phyloP scores from a whole-genome alignment of 2,888 invertebrate genomes.

The Spilarctia lutea region DNA sequence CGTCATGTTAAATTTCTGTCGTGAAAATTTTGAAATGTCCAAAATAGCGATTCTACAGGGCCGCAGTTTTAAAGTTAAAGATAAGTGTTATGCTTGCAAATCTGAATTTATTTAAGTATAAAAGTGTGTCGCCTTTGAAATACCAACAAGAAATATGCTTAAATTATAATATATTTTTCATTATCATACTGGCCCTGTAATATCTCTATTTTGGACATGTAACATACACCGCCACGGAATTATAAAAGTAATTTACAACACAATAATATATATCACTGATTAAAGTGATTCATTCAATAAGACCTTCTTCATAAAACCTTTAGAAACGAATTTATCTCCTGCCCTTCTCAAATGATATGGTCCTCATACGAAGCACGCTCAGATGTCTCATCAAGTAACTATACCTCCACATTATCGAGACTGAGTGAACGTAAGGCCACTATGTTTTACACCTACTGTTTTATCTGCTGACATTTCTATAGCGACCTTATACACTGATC shows the following conservation, averaged over 20 bases:
- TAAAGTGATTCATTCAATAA: background rate
- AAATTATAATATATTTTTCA: too few species aligned
- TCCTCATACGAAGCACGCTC: conserved; percentile 1
- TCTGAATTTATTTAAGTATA: too few species aligned
- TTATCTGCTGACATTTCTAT: conserved; percentile 40
- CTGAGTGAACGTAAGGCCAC: conserved; percentile 68
- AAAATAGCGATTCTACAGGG: too few species aligned
- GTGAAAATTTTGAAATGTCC: too few species aligned
- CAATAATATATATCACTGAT: background rate
- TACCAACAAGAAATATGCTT: too few species aligned
- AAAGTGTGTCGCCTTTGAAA: too few species aligned
- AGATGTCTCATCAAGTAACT: conserved; percentile 40
- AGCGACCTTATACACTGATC: conserved; percentile 30
- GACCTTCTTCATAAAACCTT: background rate
- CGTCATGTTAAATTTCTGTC: background rate
- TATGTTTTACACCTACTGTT: conserved; percentile 44
- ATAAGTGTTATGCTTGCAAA: too few species aligned
- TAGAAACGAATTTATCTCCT: background rate
- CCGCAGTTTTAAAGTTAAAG: too few species aligned
- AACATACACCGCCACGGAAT: too few species aligned
- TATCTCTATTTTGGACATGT: too few species aligned
- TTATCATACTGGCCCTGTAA: too few species aligned
- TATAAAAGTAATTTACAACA: background rate
- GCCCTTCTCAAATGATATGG: background rate
- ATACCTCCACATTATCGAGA: conserved; percentile 26